Evolutionary conservation across 1,140 invertebrate species (phyloP), one percentile per base, ranked within the genome.

Genomic region (Zelostemma sp.): DNA sequence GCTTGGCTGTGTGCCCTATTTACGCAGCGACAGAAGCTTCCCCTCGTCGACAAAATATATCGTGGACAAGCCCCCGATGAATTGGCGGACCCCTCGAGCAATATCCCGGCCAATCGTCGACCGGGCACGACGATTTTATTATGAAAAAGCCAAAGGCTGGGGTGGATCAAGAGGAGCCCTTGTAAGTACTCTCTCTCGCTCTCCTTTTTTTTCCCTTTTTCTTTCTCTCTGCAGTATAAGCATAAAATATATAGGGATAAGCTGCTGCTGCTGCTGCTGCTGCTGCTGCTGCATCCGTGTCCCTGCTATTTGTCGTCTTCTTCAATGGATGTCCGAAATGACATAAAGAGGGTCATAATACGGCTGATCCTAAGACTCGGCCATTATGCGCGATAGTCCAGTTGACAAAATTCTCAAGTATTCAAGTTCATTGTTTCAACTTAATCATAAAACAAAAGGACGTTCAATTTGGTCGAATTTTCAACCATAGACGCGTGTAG

Each of bases 1-100:
- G 63, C 3, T 8, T 28, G 3, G 75, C 73, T 25, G 21, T 25
- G 75, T 78, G 80, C 77, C 74, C 81, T 79, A 83, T 83, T 83
- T 83, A 78, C 77, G 62, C 74, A 80, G 74, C 76, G 74, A 75
- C 76, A 78, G 67, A 57, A 60, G 59, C 64, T 63, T 54, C 64
- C 66, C 68, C 43, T 71, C 41, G 53, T 35, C 6, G 5, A 35
- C 46, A 45, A 64, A 68, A 69, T 51, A 70, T 59, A 72, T 72
- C 63, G 69, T 77, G 76, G 76, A 79, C 76, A 78, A 78, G 66
- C 75, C 77, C 74, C 72, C 73, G 59, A 56, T 72, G 57, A 50
- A 68, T 75, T 73, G 68, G 74, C 57, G 71, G 61, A 72, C 69
- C 74, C 57, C 72, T 74, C 67, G 63, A 69, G 72, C 66, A 60